These are phyloP conservation scores for Rhipidura dahli DNA, from an alignment of 2,113 vertebrate species.

Conservation along the genomic window DNA sequence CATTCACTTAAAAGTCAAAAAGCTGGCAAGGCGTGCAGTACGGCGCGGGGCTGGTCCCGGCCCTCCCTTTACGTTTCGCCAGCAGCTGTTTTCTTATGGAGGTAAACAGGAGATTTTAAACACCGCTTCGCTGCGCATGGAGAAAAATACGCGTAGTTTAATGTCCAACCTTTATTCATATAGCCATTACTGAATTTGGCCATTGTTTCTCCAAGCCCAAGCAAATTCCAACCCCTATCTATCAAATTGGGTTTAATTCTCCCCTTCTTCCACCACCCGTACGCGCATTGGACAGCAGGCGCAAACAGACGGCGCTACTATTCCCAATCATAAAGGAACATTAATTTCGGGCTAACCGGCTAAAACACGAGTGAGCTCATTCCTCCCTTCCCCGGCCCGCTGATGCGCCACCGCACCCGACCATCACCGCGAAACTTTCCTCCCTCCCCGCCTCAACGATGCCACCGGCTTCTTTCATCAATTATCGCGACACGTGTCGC, in stretches of 20 bases:
- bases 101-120: not conserved
- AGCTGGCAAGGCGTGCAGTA: not conserved
- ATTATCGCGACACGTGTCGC: constrained; percentile 45
- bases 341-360: not conserved
- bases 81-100: not conserved
- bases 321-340: not conserved
- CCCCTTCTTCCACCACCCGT: not conserved
- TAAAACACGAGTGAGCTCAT: not conserved
- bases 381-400: not conserved
- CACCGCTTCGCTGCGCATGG: not conserved
- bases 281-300: constrained; percentile 8
- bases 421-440: constrained; percentile 27
- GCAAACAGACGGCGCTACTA: not conserved
- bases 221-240: not conserved
- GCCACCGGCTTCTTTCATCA: constrained; percentile 5
- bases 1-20: not conserved
- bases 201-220: not conserved
- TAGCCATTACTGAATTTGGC: not conserved
- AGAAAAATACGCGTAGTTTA: not conserved
- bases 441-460: not conserved
- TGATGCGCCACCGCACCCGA: not conserved
- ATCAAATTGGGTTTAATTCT: not conserved
- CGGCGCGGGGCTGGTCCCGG: not conserved
- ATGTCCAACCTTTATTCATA: not conserved
- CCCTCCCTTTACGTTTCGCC: not conserved